Base-by-base conservation (phyloP, 2,113 vertebrate species). In the Gallinago paraguaiae region DNA sequence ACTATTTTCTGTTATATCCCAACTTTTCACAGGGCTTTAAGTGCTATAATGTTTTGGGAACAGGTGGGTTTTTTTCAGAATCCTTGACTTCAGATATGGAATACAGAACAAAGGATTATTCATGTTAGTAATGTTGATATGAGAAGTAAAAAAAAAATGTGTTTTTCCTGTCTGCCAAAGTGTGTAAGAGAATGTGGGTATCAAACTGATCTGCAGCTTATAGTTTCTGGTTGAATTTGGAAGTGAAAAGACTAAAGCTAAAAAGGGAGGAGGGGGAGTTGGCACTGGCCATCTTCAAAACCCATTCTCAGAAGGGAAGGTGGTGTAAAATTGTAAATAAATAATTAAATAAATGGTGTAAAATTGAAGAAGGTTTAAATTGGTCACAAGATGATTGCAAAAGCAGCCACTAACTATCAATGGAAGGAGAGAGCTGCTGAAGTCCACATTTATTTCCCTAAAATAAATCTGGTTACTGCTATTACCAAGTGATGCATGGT, bases 261-360 rank as follows among this genome's bases (percentile, higher is more conserved):
- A 64, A 61, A 60, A 30, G 6, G 3, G 8, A 48, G 48, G 48
- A 43, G 48, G 48, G 22, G 7, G 3, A n/a, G 6, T 13, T 92
- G 23, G 5, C 54, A 63, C 37, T 41, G 35, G 8, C 50, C 30
- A 3, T 37, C 79, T 91, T 93, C 48, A 82, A 67, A 63, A 46
- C 63, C 15, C 12, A 0, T 54, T 69, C 17, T 69, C 3, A 0
- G 2, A 14, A 57, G 37, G 13, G 25, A 65, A 59, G 3, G 80
- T 43, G 7, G 10, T 61, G 4, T 45, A 35, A 94, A 76, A 45
- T 60, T 18, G 15, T 51, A 30, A 63, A 59, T 33, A 19, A 56
- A 59, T 22, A 19, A 56, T n/a, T 20, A 23, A 61, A 33, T n/a
- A 23, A n/a, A 17, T 7, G 59, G 50, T 28, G 27, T 37, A 27